Percentiles rank a stretch among this genome's conserved stretches.
These are phyloP conservation scores for Megaceryle maxima DNA, from an alignment of 2,113 vertebrate species.

Conservation along the genomic window DNA sequence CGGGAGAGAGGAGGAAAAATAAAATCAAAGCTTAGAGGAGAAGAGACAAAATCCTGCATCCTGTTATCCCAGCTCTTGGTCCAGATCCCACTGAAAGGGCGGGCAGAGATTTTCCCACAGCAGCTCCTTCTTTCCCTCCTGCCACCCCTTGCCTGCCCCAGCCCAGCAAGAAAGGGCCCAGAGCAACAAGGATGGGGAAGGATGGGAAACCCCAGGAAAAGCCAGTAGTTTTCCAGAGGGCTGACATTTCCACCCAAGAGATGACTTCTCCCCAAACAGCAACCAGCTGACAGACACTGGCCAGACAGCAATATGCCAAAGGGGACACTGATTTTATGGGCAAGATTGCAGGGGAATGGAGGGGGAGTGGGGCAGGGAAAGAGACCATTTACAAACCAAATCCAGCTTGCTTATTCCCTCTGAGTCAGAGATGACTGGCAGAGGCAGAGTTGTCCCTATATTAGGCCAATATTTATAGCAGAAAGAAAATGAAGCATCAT, in stretches of 20 bases:
- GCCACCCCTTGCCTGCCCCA: neutral
- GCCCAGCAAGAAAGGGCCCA: neutral
- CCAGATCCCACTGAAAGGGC: neutral
- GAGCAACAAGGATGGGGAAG: fast-evolving
- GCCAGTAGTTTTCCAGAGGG: neutral
- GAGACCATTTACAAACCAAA: neutral
- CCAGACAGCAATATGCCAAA: neutral
- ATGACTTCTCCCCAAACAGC: neutral
- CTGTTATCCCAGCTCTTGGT: neutral
- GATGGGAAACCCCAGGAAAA: neutral
- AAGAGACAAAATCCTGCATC: neutral
- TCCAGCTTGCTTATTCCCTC: neutral
- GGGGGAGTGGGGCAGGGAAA: too few relatives aligned
- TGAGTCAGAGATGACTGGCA: neutral
- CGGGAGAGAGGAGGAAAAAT: too few relatives aligned
- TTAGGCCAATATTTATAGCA: slow-evolving; percentile 32
- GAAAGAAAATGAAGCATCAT: slow-evolving; percentile 30
- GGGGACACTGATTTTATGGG: neutral
- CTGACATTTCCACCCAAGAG: neutral
- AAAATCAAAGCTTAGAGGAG: neutral
- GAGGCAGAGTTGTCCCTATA: neutral
- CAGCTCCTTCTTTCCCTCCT: neutral
- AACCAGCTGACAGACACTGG: fast-evolving
- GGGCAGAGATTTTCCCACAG: fast-evolving
- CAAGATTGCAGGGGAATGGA: neutral